phyloP scores from a whole-genome alignment of 2,888 invertebrate genomes.

The Diaperis boleti region DNA sequence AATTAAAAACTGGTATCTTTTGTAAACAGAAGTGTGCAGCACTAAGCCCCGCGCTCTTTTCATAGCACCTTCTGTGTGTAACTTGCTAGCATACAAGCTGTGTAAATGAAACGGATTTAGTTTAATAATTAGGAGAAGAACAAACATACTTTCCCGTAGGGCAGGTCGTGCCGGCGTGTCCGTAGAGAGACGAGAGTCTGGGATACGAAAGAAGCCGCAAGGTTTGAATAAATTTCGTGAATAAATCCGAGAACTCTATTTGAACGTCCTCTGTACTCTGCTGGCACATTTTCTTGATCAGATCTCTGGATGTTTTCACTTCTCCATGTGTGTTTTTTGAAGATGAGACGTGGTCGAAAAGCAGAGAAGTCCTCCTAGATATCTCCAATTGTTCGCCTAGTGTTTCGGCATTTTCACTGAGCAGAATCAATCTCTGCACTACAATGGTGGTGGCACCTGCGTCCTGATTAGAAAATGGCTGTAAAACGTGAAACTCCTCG shows the following conservation, averaged over 20 bases:
- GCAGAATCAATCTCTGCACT: conserved; percentile 70
- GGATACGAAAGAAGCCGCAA: conserved; percentile 77
- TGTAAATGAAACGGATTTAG: conserved; percentile 5
- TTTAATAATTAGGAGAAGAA: conserved; percentile 24
- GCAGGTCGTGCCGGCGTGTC: conserved; percentile 76
- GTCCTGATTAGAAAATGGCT: conserved; percentile 81
- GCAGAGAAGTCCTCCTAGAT: conserved; percentile 72
- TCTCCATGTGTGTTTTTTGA: conserved; percentile 78
- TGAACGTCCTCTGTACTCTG: conserved; percentile 72
- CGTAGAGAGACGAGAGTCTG: conserved; percentile 75
- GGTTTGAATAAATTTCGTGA: conserved; percentile 76
- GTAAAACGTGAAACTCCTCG: conserved; percentile 78
- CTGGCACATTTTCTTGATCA: conserved; percentile 77
- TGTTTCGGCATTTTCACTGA: conserved; percentile 69
- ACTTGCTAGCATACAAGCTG: no score
- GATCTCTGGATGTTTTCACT: conserved; percentile 76
- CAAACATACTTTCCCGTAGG: conserved; percentile 76
- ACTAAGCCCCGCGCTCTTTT: no score
- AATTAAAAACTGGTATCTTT: no score
- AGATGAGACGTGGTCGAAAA: conserved; percentile 80
- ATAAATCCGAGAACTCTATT: conserved; percentile 73
- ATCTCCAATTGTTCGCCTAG: conserved; percentile 69
- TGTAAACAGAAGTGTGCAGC: no score
- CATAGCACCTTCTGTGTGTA: no score
- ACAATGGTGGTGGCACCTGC: conserved; percentile 80